Base-by-base conservation (phyloP, 2,797 vertebrate species). In the Epinephelus awoara region DNA sequence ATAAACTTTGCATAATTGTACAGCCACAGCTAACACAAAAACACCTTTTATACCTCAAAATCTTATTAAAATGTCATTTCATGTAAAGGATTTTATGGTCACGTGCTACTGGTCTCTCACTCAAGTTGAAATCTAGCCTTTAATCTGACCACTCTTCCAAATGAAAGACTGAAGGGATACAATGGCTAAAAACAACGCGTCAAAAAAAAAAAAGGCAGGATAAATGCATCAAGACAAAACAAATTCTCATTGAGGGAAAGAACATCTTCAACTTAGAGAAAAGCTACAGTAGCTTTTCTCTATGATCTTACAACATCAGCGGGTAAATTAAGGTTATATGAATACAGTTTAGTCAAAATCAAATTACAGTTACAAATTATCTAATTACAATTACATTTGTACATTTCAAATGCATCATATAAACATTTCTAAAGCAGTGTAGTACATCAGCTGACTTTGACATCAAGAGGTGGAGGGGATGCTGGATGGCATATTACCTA, bases 141-240 rank as follows among this genome's bases (percentile, higher is more conserved):
- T 85, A 84, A 81, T 85, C 79, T 73, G 61, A 77, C 61, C 83
- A 62, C 81, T 84, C 49, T 58, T 66, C 46, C 46, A 79, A 84
- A 82, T 85, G 52, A 84, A 71, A 74, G 27, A 67, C 70, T 63
- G 17, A 66, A 70, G 34, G 10, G 21, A 80, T 34, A 4, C 7
- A 21, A 66, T 51, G 50, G 25, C 19, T n/a, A n/a, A 71, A 40
- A 44, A 67, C 72, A 67, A 64, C 14, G 23, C 23, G 23, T 23
- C 23, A 23, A 23, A 23, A 23, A 23, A 23, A 23, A 21, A 25
- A 78, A 17, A 56, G 63, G 11, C 40, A 12, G 13, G 27, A 44
- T 46, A 46, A 57, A 67, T 42, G 25, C 52, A 72, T 78, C 18
- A 56, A 55, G 18, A 68, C 55, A 68, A 51, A 59, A 46, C 18